These are phyloP conservation scores for Dicerorhinus sumatrensis DNA, from an alignment of 2,113 vertebrate genomes.

Conservation along the genomic window DNA sequence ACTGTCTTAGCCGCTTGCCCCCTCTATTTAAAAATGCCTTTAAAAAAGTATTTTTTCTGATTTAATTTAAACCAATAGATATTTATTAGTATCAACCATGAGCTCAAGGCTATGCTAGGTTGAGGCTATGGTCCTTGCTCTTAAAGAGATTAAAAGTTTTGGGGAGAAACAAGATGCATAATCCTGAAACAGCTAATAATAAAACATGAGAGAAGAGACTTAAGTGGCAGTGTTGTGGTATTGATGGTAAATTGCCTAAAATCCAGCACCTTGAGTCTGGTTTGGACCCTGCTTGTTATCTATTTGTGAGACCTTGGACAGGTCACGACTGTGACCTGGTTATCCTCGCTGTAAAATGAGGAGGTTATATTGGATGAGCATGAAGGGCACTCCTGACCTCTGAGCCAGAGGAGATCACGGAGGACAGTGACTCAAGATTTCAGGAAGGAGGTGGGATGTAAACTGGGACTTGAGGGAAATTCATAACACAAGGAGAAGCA, in stretches of 20 bases:
- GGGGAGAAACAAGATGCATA: neutral
- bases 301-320: neutral
- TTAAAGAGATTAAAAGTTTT: neutral
- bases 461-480: neutral
- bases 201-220: constrained; percentile 1
- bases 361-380: neutral
- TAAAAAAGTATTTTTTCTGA: neutral
- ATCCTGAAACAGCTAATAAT: neutral
- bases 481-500: neutral
- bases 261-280: neutral
- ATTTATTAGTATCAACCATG: neutral
- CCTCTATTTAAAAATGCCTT: neutral
- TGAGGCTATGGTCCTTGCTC: neutral
- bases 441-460: neutral
- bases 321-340: neutral
- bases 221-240: neutral
- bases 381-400: neutral
- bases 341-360: neutral
- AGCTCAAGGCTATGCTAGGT: neutral
- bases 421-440: neutral
- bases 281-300: neutral
- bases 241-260: neutral
- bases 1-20: neutral
- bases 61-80: neutral
- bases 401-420: neutral